Evolutionary conservation across 2,888 invertebrate genomes (phyloP).

Genomic region (Ophioninae sp.): DNA sequence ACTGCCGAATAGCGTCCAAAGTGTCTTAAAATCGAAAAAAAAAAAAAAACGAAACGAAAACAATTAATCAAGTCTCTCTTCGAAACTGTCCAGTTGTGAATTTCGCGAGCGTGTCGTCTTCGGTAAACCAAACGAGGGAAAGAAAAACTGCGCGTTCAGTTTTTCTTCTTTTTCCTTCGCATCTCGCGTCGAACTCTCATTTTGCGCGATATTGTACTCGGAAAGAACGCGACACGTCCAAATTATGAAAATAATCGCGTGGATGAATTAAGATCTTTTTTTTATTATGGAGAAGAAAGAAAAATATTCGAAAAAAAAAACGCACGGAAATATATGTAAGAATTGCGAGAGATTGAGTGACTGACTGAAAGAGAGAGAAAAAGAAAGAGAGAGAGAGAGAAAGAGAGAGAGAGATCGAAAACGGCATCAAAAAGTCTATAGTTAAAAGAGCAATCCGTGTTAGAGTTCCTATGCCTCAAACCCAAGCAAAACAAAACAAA

Average conservation of each 20-base stretch:
- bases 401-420: slow-evolving; percentile 21
- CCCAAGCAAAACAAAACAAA: slow-evolving; percentile 38
- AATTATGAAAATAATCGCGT: slow-evolving; percentile 2
- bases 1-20: slow-evolving; percentile 66
- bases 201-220: slow-evolving; percentile 33
- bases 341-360: background rate
- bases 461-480: slow-evolving; percentile 63
- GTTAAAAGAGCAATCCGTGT: slow-evolving; percentile 54
- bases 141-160: slow-evolving; percentile 7
- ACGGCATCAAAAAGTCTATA: slow-evolving; percentile 39
- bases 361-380: background rate
- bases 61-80: slow-evolving; percentile 52
- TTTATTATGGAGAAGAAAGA: slow-evolving; percentile 22
- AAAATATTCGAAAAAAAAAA: slow-evolving; percentile 8
- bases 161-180: slow-evolving; percentile 26
- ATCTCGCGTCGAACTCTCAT: slow-evolving; percentile 20
- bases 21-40: slow-evolving; percentile 62
- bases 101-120: slow-evolving; percentile 8
- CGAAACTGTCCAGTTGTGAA: slow-evolving; percentile 29
- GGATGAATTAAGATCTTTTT: slow-evolving; percentile 19
- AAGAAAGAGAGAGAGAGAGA: background rate
- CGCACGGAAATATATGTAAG: slow-evolving; percentile 30
- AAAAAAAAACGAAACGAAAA: slow-evolving; percentile 18
- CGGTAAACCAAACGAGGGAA: slow-evolving; percentile 13
- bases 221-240: slow-evolving; percentile 31